Evolutionary conservation across 2,113 vertebrate genomes (phyloP).

Genomic region (Jacana jacana): DNA sequence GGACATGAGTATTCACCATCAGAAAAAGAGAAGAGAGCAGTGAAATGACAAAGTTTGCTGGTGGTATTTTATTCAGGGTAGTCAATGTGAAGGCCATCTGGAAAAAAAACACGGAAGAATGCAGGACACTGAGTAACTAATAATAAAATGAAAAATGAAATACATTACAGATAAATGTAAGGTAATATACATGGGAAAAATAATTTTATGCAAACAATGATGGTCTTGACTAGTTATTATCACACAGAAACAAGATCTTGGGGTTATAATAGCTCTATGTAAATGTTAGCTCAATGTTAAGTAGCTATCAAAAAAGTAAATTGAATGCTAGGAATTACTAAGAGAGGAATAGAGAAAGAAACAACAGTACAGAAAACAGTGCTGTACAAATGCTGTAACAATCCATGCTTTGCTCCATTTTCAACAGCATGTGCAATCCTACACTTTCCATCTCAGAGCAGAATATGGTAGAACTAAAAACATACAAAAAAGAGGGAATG

Average conservation of each 20-base stretch:
- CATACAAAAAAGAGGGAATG: background rate
- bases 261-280: background rate
- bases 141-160: background rate
- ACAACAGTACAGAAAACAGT: background rate
- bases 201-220: background rate
- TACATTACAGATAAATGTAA: background rate
- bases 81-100: background rate
- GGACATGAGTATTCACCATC: background rate
- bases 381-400: background rate
- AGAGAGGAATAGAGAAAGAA: background rate
- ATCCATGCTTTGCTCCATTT: background rate
- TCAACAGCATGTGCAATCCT: background rate
- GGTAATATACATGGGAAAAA: background rate
- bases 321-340: background rate
- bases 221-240: background rate
- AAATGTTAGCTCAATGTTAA: background rate
- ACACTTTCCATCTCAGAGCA: background rate
- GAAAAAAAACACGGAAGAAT: background rate
- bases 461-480: background rate
- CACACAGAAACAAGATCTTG: background rate
- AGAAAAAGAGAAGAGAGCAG: background rate
- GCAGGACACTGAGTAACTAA: background rate
- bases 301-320: constrained; percentile 17
- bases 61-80: background rate
- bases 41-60: background rate